phyloP scores from a whole-genome alignment of 2,797 vertebrate species.

The Platalea minor region DNA sequence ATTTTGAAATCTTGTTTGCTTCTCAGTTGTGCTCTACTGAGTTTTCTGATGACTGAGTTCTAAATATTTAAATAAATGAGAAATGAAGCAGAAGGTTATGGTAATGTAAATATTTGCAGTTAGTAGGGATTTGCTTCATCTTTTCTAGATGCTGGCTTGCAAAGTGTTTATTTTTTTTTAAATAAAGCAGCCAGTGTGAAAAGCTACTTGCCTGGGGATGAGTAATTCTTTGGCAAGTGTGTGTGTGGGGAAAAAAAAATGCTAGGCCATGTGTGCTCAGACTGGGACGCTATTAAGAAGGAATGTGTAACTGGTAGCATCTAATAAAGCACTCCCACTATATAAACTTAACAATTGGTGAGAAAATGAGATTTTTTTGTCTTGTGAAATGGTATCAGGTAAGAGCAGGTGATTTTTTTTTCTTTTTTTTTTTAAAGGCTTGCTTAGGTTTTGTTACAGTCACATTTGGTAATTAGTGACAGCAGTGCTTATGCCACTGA shows the following conservation, averaged over 20 bases:
- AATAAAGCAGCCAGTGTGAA: conserved; percentile 12
- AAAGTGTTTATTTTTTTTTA: neutral
- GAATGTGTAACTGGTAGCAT: neutral
- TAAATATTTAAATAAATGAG: neutral
- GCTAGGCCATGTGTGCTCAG: neutral
- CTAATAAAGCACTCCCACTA: neutral
- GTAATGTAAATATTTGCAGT: neutral
- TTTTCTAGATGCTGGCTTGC: neutral
- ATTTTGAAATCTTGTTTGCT: neutral
- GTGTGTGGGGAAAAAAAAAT: neutral
- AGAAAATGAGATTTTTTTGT: neutral
- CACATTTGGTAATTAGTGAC: neutral
- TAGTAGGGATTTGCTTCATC: neutral
- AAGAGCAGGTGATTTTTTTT: neutral
- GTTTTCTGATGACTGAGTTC: neutral
- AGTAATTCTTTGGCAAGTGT: conserved; percentile 5
- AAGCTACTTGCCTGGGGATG: neutral
- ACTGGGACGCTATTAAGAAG: neutral
- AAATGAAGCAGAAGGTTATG: neutral
- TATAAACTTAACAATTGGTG: neutral
- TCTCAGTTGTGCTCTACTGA: neutral
- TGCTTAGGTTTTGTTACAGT: neutral
- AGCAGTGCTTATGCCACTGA: neutral
- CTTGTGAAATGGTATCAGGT: neutral
- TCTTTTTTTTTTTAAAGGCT: neutral